A percentile compares a stretch with the other conserved stretches of the same genome.
Evolutionary conservation across 2,797 vertebrate species (phyloP).

Genomic region (Halcyon leucocephala): DNA sequence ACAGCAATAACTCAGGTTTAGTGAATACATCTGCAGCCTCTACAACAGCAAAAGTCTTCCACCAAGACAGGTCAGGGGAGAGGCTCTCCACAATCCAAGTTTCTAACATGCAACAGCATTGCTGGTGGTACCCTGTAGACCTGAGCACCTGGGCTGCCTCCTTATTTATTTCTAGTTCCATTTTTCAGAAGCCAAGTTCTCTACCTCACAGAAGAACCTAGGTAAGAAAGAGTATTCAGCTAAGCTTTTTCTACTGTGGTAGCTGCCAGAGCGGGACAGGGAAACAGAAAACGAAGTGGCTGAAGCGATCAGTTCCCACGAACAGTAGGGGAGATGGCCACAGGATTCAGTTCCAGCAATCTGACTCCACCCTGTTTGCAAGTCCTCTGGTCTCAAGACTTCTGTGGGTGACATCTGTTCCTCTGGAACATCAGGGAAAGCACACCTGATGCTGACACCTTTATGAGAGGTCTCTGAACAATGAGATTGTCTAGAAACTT

Average conservation of each 20-base stretch:
- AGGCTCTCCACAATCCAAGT: not conserved
- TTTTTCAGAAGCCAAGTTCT: not conserved
- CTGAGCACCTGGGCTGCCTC: not conserved
- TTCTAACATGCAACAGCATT: not conserved
- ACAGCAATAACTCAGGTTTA: not conserved
- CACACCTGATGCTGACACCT: not conserved
- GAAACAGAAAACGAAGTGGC: not conserved
- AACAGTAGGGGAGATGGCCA: not conserved
- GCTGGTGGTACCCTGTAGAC: not conserved
- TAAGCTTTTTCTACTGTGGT: not conserved
- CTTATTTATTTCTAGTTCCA: not conserved
- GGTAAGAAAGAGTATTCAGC: not conserved
- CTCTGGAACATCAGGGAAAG: not conserved
- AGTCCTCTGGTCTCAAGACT: not conserved
- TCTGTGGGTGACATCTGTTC: not conserved
- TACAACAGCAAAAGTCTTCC: not conserved
- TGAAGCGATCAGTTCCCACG: not conserved
- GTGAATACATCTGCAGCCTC: not conserved
- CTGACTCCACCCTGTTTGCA: not conserved
- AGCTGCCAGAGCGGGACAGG: not conserved
- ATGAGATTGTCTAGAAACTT: not conserved
- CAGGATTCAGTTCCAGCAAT: not conserved
- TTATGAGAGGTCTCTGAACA: not conserved
- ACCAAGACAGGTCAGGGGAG: not conserved
- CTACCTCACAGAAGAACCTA: not conserved